Evolutionary conservation across 2,797 vertebrate genomes (phyloP), one percentile per base, ranked within the genome.

Genomic region (Takifugu rubripes): DNA sequence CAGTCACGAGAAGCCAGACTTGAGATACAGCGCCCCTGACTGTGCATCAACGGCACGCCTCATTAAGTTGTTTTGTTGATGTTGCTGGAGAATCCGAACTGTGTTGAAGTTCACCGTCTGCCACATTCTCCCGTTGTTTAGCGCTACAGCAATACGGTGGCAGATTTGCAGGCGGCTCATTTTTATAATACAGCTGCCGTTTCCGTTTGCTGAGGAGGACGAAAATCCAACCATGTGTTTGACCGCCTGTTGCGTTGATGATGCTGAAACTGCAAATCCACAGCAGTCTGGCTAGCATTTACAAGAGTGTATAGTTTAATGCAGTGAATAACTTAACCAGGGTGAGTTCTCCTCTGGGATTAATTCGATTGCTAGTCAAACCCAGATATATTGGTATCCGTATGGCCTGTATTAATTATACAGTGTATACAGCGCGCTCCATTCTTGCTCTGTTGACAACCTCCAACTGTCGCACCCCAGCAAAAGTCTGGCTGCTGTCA

Each of bases 131-230:
- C 43, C 29, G 53, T 10, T 16, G 51, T 54, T 52, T 57, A 52
- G 57, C 58, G 36, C 10, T 14, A 9, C 36, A 42, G 36, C 14
- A 42, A 42, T 75, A 79, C 68, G 33, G 26, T 58, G 64, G 69
- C 69, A 49, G 71, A 25, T 71, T 75, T 64, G 57, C 21, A 58
- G 71, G 74, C 61, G 52, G 58, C 52, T 71, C 65, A 46, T 44
- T 48, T 50, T 59, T 73, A 64, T 54, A 42, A 44, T 33, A 33
- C 81, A 84, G 75, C 86, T 82, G 85, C 64, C 76, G 84, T 84
- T 72, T 72, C 57, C 62, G 82, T 84, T 80, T 26, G 27, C 57
- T 64, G 52, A 12, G 33, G 49, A 67, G 55, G 66, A 76, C 40
- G 57, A 24, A 14, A 65, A 64, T 61, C 70, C 56, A 58, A 50